Evolutionary conservation across 2,888 invertebrate species (phyloP).

Genomic region (Acanthosoma haemorrhoidale): DNA sequence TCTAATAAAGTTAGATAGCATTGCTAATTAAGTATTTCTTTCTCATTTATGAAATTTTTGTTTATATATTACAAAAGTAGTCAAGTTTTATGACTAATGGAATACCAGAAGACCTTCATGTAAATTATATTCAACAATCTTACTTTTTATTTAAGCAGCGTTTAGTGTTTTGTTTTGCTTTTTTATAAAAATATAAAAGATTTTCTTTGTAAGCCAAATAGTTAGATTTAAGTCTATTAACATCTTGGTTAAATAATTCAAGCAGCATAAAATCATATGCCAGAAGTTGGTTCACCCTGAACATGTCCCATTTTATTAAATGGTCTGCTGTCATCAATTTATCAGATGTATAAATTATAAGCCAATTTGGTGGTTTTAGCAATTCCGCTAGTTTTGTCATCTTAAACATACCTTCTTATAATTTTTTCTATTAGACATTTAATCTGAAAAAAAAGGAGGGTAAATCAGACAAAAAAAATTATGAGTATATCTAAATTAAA

Average conservation of each 20-base stretch:
- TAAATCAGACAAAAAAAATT: too few relatives aligned
- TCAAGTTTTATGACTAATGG: too few relatives aligned
- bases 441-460: neutral
- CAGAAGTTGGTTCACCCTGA: neutral
- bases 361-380: conserved; percentile 11
- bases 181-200: neutral
- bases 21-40: too few relatives aligned
- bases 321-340: neutral
- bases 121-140: too few relatives aligned
- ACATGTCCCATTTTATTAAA: conserved; percentile 24
- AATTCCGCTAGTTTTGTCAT: neutral
- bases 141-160: too few relatives aligned
- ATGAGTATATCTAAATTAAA: too few relatives aligned
- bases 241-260: neutral
- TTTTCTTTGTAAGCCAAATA: neutral
- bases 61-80: too few relatives aligned
- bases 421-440: neutral
- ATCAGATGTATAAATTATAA: neutral
- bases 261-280: conserved; percentile 4
- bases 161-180: too few relatives aligned
- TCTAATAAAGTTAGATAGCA: too few relatives aligned
- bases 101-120: too few relatives aligned
- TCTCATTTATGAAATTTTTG: too few relatives aligned
- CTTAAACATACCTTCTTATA: neutral
- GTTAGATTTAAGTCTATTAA: neutral